Evolutionary conservation across 2,888 invertebrate species (phyloP), one percentile per base, ranked within the genome.

Genomic region (Plemyria rubiginata): DNA sequence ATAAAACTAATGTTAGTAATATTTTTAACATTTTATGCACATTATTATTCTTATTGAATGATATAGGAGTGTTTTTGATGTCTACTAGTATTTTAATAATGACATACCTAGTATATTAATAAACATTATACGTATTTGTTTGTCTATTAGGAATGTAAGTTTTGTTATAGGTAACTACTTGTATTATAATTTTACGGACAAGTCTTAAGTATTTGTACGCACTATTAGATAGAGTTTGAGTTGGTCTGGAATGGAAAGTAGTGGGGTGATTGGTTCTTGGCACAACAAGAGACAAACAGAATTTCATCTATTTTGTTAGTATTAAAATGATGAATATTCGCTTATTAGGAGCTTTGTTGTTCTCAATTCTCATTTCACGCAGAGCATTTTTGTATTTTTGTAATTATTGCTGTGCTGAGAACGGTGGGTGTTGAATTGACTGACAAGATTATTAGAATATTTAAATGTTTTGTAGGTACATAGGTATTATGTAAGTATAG

Each of bases 401-500:
- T 67, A 69, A 60, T 50, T 66, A 59, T 69, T 81, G 86, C 87
- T 88, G 88, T 87, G 87, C 64, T 85, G 72, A 84, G 89, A 87
- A 87, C 81, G 76, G 70, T 70, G 76, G 79, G 82, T 78, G 82
- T 77, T 81, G 78, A 85, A 85, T 85, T 79, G 92, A 92, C 91
- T 91, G 92, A 91, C 81, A 82, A 88, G 85, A 81, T 81, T 84
- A 77, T 79, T 85, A 85, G 79, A 76, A 72, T 65, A 66, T 80
- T 84, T 79, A 15, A 84, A 88, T 86, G 84, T 89, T 89, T 87
- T 88, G 79, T 87, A 85, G 81, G 77, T 82, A n/a, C n/a, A n/a
- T n/a, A 75, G 76, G 76, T 81, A 22, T 73, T 45, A 16, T 45
- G 78, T 77, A 83, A 78, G 80, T 79, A 36, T 79, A 78, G 75